Base-by-base conservation (phyloP, 2,113 vertebrate genomes). In the Gymnarchus niloticus region DNA sequence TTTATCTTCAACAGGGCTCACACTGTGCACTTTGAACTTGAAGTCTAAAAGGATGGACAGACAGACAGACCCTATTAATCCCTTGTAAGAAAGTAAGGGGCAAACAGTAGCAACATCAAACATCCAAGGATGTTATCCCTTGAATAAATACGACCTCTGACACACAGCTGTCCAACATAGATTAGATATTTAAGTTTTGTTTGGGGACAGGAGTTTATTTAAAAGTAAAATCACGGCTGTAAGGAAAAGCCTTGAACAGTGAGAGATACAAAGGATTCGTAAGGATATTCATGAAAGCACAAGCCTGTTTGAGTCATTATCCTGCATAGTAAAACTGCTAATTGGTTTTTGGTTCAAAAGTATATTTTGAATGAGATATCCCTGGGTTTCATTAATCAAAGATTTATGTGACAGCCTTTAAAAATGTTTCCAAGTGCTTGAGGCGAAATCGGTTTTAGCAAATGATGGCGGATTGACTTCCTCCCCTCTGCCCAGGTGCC, bases 401-500 rank as follows among this genome's bases (percentile, higher is more conserved):
- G 28, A 12, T 12, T 37, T 65, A 33, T 65, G 25, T 65, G 25
- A 65, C 3, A 65, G 59, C n/a, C 9, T 12, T 12, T 28, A 28
- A 65, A 65, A 65, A 9, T 28, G 12, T 65, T 65, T 65, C n/a
- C 25, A 65, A 46, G 17, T 61, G 21, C 46, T 41, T 84, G 57
- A 51, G n/a, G 0, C 44, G 6, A 49, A 78, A 28, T 4, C 12
- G 25, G n/a, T n/a, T n/a, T n/a, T n/a, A n/a, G n/a, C n/a, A n/a
- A n/a, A n/a, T n/a, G n/a, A n/a, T 65, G 56, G 44, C 28, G 37
- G 4, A 44, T 84, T 12, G 19, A 14, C 28, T 56, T 17, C 28
- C 5, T 48, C 56, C 10, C 3, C 80, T 1, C 33, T 19, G 91
- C 56, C 6, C 90, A 97, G 96, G 95, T 97, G 91, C 95, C 95